phyloP scores from a whole-genome alignment of 2,888 invertebrate genomes.

The Geophilus truncorum region DNA sequence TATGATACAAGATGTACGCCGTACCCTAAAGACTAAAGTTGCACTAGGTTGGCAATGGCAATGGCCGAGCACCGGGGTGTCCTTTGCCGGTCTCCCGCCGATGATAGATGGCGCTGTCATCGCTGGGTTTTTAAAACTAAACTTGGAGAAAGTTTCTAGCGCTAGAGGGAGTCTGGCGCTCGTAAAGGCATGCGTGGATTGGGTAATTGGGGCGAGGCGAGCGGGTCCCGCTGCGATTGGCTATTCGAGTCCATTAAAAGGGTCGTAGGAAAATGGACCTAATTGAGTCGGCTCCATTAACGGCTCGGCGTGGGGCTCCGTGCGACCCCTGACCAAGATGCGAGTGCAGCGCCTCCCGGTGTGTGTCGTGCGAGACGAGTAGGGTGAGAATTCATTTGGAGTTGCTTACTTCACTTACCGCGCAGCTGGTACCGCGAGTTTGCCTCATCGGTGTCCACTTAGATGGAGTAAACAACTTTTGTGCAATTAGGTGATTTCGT shows the following conservation, averaged over 20 bases:
- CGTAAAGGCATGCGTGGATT: neutral
- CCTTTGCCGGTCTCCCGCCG: too few species aligned
- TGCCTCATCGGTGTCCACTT: neutral
- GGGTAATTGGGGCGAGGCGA: neutral
- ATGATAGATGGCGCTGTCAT: conserved; percentile 4
- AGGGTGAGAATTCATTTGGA: conserved; percentile 1
- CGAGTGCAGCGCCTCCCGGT: neutral
- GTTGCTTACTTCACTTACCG: neutral
- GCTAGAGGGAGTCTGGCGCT: neutral
- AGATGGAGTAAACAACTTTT: neutral
- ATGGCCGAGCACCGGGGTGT: too few species aligned
- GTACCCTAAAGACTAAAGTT: too few species aligned
- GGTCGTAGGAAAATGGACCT: neutral
- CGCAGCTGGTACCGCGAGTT: neutral
- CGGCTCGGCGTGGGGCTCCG: neutral
- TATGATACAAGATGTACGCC: too few species aligned
- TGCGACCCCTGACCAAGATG: conserved; percentile 1
- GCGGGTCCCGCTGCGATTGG: neutral
- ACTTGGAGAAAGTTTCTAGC: neutral
- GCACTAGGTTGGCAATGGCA: too few species aligned
- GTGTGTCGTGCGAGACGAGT: neutral
- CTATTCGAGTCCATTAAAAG: conserved; percentile 1
- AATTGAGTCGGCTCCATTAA: conserved; percentile 16
- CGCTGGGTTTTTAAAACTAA: neutral
- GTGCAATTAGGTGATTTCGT: neutral